Percentiles rank a stretch among this genome's conserved stretches.
phyloP scores from a whole-genome alignment of 1,140 invertebrate genomes.

The Trachelipus rathkii region DNA sequence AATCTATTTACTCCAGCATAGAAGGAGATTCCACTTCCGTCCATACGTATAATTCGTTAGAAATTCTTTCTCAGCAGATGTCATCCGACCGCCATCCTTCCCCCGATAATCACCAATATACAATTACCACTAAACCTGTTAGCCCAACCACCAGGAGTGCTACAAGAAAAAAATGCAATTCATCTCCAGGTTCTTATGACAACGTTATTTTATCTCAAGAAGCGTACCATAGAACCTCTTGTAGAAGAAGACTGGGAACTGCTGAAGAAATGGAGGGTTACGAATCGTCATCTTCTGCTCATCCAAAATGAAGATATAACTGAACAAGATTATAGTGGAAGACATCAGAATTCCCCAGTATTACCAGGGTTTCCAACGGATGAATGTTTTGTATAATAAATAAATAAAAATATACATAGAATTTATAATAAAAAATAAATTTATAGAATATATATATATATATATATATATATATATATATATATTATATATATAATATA shows the following conservation, averaged over 20 bases:
- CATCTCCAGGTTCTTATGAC: background rate
- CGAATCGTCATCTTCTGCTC: background rate
- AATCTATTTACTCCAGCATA: constrained; percentile 28
- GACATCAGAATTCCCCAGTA: background rate
- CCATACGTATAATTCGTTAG: constrained; percentile 36
- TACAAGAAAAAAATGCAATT: background rate
- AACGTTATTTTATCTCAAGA: background rate
- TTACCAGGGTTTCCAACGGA: background rate
- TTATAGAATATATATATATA: constrained; percentile 7
- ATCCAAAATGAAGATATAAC: background rate
- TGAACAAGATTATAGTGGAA: background rate
- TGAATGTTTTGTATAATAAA: background rate
- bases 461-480: background rate
- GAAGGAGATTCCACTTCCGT: constrained; percentile 35
- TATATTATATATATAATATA: constrained; percentile 15
- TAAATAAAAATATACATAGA: background rate
- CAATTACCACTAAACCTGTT: background rate
- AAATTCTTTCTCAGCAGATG: background rate
- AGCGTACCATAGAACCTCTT: background rate
- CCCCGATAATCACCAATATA: background rate
- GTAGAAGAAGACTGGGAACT: background rate
- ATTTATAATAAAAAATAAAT: background rate
- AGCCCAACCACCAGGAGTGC: background rate
- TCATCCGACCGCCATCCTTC: background rate
- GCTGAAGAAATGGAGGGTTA: background rate